phyloP scores from a whole-genome alignment of 2,797 vertebrate genomes.

The Sebastes aleutianus region DNA sequence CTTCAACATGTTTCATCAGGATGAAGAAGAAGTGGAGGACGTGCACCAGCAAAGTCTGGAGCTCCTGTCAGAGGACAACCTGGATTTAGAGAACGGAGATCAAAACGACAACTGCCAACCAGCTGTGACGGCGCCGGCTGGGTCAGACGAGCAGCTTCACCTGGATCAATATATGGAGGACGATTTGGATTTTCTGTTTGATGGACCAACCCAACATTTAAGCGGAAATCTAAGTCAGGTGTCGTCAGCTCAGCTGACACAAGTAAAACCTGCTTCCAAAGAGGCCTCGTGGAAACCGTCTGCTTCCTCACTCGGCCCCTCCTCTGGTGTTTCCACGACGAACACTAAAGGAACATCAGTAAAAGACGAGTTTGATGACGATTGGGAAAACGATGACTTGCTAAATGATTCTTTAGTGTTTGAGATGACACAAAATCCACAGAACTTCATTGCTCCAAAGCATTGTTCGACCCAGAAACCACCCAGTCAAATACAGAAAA shows the following conservation, averaged over 20 bases:
- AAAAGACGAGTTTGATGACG: constrained; percentile 78
- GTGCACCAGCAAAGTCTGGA: constrained; percentile 4
- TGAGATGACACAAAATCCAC: constrained; percentile 86
- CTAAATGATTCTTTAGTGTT: constrained; percentile 86
- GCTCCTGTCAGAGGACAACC: constrained; percentile 55
- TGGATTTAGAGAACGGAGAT: constrained; percentile 23
- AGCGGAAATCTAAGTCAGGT: constrained; percentile 82
- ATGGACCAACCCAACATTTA: constrained; percentile 86
- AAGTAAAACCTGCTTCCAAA: neutral
- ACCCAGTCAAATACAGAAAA: fast-evolving
- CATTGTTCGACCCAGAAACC: constrained; percentile 71
- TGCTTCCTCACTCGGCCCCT: fast-evolving
- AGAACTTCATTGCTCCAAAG: constrained; percentile 53
- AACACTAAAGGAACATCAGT: fast-evolving
- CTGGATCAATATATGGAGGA: constrained; percentile 77
- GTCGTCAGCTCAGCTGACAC: constrained; percentile 30
- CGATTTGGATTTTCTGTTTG: constrained; percentile 88
- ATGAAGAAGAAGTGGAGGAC: constrained; percentile 62
- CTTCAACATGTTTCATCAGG: constrained; percentile 87
- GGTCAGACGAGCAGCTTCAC: constrained; percentile 7
- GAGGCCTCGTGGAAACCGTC: neutral
- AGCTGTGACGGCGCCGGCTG: neutral
- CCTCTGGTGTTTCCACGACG: fast-evolving
- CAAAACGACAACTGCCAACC: neutral
- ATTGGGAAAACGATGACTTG: constrained; percentile 86